phyloP scores from a whole-genome alignment of 2,888 invertebrate species.

The Temnothorax unifasciatus region DNA sequence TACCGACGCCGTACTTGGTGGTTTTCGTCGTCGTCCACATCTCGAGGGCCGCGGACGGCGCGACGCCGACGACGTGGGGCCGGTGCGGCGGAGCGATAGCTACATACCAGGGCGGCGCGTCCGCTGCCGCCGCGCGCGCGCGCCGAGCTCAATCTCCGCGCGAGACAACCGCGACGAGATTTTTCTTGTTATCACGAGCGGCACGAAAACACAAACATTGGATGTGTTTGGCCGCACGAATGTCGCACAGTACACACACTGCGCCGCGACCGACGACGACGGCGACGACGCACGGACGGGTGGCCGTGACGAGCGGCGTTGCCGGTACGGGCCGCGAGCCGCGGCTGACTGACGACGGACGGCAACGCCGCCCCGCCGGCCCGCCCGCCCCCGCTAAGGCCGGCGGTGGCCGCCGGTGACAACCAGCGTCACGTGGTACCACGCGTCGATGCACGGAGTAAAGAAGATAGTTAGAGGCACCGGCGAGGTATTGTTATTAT shows the following conservation, averaged over 20 bases:
- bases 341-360: conserved; percentile 47
- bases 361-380: conserved; percentile 70
- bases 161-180: neutral
- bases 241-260: conserved; percentile 67
- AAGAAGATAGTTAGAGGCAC: neutral
- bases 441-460: neutral
- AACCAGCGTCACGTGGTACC: conserved; percentile 67
- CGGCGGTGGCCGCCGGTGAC: conserved; percentile 33
- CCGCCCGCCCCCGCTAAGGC: conserved; percentile 31
- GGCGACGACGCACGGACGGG: too few relatives aligned
- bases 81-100: neutral
- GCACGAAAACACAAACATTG: conserved; percentile 84
- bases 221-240: conserved; percentile 83
- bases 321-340: conserved; percentile 73
- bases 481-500: neutral
- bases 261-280: conserved; percentile 49
- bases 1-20: conserved; percentile 92
- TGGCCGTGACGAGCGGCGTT: conserved; percentile 71
- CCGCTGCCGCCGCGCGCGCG: conserved; percentile 30
- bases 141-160: conserved; percentile 64
- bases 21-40: conserved; percentile 93
- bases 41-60: conserved; percentile 66
- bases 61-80: conserved; percentile 56
- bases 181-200: conserved; percentile 74
- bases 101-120: conserved; percentile 76